Base-by-base conservation (phyloP, 2,888 invertebrate species). In the Busseola fusca region DNA sequence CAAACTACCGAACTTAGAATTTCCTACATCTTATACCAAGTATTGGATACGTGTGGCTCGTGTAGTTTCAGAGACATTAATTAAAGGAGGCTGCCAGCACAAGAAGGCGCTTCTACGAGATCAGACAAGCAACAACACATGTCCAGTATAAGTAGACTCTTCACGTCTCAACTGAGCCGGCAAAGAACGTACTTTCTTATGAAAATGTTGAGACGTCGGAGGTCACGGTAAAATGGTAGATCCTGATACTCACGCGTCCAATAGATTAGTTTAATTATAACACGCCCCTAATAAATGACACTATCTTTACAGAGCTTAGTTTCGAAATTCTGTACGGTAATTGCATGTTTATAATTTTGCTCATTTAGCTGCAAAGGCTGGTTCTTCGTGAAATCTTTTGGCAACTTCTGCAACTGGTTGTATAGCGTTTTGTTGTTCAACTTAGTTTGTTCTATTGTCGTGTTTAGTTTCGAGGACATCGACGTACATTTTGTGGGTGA, bases 1-100 rank as follows among this genome's bases (percentile, higher is more conserved):
- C 87, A 88, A 90, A 89, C 85, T 88, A 87, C 78, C 70, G 73
- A 85, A 89, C 86, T 90, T 88, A 87, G 81, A 88, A 89, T 91
- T 91, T 89, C 88, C 89, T 88, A 85, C 88, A 85, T 88, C 88
- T 87, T 87, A 89, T 88, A 89, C 85, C 84, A 86, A 88, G 89
- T 90, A 92, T 89, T 89, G 85, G 88, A 88, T 89, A 91, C 89
- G 88, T 90, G 91, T 84, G 86, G 85, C 87, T 88, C 84, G 84
- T 90, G 85, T 90, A 90, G 92, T 91, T 91, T 86, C 89, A 83
- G 89, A 90, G 93, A 93, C 93, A 93, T 94, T 95, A 94, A 94
- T 95, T 94, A 95, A 93, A 92, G 92, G 91, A 90, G 88, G 86
- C 92, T 93, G 95, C 93, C 94, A 94, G 86, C 90, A 86, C 94